A percentile compares a stretch with the other conserved stretches of the same genome.
These are phyloP conservation scores for Ranitomeya variabilis DNA, from an alignment of 2,113 vertebrate species.

Conservation along the genomic window DNA sequence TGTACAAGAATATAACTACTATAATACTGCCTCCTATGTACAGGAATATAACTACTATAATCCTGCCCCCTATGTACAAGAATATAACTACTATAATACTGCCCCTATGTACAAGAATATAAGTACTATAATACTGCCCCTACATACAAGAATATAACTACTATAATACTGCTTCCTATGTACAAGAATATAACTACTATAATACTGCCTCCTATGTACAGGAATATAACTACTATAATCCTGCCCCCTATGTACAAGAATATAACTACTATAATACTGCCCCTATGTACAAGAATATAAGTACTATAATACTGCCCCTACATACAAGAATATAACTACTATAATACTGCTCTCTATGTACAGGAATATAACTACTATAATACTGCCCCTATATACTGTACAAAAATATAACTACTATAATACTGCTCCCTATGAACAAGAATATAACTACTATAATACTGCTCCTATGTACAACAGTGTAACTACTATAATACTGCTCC, in stretches of 20 bases:
- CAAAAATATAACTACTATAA: neutral
- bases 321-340: neutral
- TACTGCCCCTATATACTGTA: neutral
- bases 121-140: neutral
- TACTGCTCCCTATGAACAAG: neutral
- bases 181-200: neutral
- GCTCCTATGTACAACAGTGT: neutral
- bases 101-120: neutral
- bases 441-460: constrained; percentile 4
- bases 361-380: constrained; percentile 4
- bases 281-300: neutral
- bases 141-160: neutral
- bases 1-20: constrained; percentile 6
- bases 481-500: constrained; percentile 8
- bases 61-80: neutral
- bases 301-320: neutral
- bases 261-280: constrained; percentile 7
- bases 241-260: neutral
- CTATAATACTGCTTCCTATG: neutral
- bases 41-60: neutral
- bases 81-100: neutral
- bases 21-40: neutral
- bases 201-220: neutral
- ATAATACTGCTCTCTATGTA: neutral
- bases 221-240: constrained; percentile 1